phyloP scores from a whole-genome alignment of 2,888 invertebrate species.

The Meandrusa payeni region DNA sequence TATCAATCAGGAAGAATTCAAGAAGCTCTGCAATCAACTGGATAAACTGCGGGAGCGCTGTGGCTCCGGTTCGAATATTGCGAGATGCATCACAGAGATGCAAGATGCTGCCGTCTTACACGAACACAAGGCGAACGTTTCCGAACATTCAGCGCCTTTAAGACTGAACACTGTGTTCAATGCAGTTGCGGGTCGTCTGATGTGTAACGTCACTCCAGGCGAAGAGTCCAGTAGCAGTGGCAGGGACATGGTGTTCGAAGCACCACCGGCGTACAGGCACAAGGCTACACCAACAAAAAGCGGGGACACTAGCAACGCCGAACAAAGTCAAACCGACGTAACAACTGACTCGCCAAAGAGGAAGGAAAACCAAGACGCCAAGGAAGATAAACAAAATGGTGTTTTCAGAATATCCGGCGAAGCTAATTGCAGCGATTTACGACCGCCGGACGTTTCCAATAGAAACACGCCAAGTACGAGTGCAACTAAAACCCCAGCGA shows the following conservation, averaged over 20 bases:
- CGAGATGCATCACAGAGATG: conserved; percentile 89
- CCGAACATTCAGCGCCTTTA: conserved; percentile 68
- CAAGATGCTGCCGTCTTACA: conserved; percentile 86
- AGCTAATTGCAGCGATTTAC: conserved; percentile 66
- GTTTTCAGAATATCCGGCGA: conserved; percentile 74
- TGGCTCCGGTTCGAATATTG: conserved; percentile 86
- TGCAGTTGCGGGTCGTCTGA: conserved; percentile 74
- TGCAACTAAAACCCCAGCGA: no score
- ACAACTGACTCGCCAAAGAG: conserved; percentile 68
- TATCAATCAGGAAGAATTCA: conserved; percentile 92
- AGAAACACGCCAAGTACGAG: conserved; percentile 24
- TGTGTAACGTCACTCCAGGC: conserved; percentile 74
- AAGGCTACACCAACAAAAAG: conserved; percentile 72
- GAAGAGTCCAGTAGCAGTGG: conserved; percentile 76
- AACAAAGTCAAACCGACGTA: conserved; percentile 66
- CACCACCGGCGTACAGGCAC: conserved; percentile 66
- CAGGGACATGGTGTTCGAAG: conserved; percentile 68
- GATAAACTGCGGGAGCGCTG: conserved; percentile 90
- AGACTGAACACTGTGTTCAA: conserved; percentile 78
- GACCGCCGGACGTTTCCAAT: conserved; percentile 56
- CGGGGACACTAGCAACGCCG: conserved; percentile 59
- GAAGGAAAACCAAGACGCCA: conserved; percentile 48
- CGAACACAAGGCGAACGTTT: conserved; percentile 74
- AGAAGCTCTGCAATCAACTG: conserved; percentile 88
- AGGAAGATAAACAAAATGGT: conserved; percentile 63